A percentile compares a stretch with the other conserved stretches of the same genome.
These are phyloP conservation scores for Sander vitreus DNA, from an alignment of 2,113 vertebrate species.

Conservation along the genomic window DNA sequence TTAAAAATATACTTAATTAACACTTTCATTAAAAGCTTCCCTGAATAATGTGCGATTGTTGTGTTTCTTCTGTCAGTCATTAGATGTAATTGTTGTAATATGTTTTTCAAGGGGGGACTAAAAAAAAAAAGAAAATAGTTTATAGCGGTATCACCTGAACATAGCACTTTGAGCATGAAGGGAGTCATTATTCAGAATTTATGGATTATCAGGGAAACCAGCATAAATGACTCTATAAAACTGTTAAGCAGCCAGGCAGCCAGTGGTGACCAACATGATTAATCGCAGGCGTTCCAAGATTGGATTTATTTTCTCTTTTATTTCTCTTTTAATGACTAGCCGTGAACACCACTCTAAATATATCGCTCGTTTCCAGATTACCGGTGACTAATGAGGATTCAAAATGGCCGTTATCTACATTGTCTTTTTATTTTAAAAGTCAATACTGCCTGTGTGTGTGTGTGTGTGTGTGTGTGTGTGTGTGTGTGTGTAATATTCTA, in stretches of 20 bases:
- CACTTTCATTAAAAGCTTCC: conserved; percentile 59
- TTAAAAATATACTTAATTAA: conserved; percentile 71
- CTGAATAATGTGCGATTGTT: conserved; percentile 59
- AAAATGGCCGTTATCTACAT: conserved; percentile 83
- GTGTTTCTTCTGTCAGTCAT: conserved; percentile 52
- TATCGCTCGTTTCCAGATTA: conserved; percentile 81
- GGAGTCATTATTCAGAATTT: conserved; percentile 79
- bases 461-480: too few species aligned
- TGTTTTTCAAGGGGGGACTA: conserved; percentile 44
- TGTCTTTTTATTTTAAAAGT: conserved; percentile 83
- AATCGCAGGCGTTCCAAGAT: conserved; percentile 75
- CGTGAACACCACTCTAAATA: conserved; percentile 76
- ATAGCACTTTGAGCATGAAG: conserved; percentile 76
- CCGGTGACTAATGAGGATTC: conserved; percentile 83
- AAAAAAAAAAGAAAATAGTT: conserved; percentile 43
- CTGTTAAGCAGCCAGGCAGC: conserved; percentile 78
- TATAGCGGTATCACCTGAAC: conserved; percentile 68
- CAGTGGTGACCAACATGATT: conserved; percentile 78
- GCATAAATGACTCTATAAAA: conserved; percentile 83
- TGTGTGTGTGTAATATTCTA: conserved; percentile 36
- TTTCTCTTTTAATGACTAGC: conserved; percentile 82
- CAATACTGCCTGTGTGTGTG: conserved; percentile 66
- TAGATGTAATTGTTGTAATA: conserved; percentile 56
- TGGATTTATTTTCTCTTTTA: conserved; percentile 84
- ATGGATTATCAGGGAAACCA: conserved; percentile 79